Evolutionary conservation across 2,797 vertebrate species (phyloP), one percentile per base, ranked within the genome.

Genomic region (Coreius guichenoti): DNA sequence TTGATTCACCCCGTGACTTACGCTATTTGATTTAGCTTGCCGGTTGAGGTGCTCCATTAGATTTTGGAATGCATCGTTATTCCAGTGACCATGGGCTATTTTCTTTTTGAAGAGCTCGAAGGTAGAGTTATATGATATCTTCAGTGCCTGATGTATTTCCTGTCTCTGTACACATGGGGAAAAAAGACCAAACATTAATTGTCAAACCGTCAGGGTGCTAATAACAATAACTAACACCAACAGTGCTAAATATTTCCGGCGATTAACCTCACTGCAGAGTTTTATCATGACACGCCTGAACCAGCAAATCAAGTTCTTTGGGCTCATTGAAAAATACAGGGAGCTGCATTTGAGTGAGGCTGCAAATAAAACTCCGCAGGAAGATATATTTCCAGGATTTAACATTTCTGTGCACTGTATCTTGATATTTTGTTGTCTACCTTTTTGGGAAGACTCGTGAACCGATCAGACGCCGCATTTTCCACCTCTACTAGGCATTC

Each of bases 51-150:
- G 68, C 2, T 45, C 43, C 56, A 49, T 68, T 9, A 88, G 29
- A 3, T 79, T 26, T 1, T 3, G 8, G 2, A 82, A 73, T 3
- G 74, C 29, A 1, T 8, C 12, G 2, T 56, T 11, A 6, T 74
- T 69, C 87, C 87, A 88, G 26, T 47, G 49, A 43, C 70, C 31
- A 13, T 67, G 39, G 1, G 4, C 49, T 31, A 0, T 23, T 7
- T 84, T 61, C 23, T 74, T 88, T 74, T 74, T 83, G 17, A 88
- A 78, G 23, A 88, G 79, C 49, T 85, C 79, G 23, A 49, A 79
- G 1, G n/a, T 65, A 11, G 39, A 65, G 19, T 51, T 49, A 26
- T 86, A 84, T 1, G 58, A 14, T 17, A 81, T 58, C 23, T 69
- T 21, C 56, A 81, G 36, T 26, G 72, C 85, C 33, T 36, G 19